Evolutionary conservation across 2,888 invertebrate species (phyloP), one percentile per base, ranked within the genome.

Genomic region (Drosophila mimetica): DNA sequence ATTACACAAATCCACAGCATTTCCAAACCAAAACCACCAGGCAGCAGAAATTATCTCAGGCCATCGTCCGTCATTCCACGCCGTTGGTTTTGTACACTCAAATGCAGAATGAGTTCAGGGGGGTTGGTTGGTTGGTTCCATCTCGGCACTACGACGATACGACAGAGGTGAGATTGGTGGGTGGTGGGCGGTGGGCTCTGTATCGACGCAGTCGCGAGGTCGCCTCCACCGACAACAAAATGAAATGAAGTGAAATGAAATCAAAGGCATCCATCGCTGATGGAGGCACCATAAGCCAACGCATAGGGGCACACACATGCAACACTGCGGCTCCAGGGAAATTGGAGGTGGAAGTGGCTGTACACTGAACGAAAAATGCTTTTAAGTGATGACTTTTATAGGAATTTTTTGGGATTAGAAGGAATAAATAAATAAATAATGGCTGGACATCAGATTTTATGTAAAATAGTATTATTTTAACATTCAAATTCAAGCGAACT

Each of bases 191-290:
- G 16, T 18, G 13, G 18, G 28, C n/a, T 8, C 25, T 61, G 18
- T 28, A 32, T 71, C 47, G 64, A 52, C 54, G 59, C 59, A 72
- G 79, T 60, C 89, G 78, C 86, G 76, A 48, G 44, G 59, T 63
- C 53, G 44, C 61, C 54, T 71, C 57, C 73, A 72, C 44, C 67
- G 71, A 63, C 80, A 79, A 60, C 77, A 73, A 74, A 85, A 86
- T 88, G 80, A 89, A 85, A 85, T 85, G 89, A 85, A 85, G 77
- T 86, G 89, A 89, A 88, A 88, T 85, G 63, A 88, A 85, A 88
- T 89, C 86, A 88, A 89, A 88, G 76, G 78, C 85, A 88, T 75
- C 83, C 86, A 79, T 64, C 78, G 79, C 52, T 71, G 65, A 32
- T 61, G 83, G 63, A 57, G 76, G 67, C 77, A 58, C 74, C 75